A percentile compares a stretch with the other conserved stretches of the same genome.
phyloP scores from a whole-genome alignment of 2,797 vertebrate genomes.

The Sebastes alutus region DNA sequence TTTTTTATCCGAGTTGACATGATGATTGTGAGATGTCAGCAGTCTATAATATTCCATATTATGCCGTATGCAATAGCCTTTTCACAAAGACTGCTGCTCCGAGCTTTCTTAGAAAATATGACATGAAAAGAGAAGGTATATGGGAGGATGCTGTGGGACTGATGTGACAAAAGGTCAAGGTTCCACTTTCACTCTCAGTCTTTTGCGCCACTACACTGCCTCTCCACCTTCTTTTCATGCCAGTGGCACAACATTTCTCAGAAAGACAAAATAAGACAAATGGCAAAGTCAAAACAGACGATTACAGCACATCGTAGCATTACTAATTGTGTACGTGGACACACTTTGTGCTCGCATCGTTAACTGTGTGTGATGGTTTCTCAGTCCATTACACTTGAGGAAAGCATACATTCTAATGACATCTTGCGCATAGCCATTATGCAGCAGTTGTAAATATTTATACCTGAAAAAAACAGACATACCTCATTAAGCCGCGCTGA shows the following conservation, averaged over 20 bases:
- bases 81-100: neutral
- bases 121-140: neutral
- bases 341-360: conserved; percentile 52
- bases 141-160: neutral
- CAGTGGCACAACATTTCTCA: neutral
- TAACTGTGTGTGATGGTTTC: conserved; percentile 59
- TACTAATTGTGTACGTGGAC: conserved; percentile 61
- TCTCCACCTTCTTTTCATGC: neutral
- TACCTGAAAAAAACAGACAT: conserved; percentile 60
- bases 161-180: conserved; percentile 17
- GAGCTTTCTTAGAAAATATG: neutral
- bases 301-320: conserved; percentile 50
- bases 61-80: neutral
- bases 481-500: conserved; percentile 60
- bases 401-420: conserved; percentile 60
- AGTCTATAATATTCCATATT: neutral
- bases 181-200: neutral
- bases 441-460: conserved; percentile 71
- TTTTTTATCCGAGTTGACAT: conserved; percentile 25
- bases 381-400: conserved; percentile 66
- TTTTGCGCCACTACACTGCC: neutral
- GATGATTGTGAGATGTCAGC: neutral
- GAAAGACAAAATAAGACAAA: conserved; percentile 29
- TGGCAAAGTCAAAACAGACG: conserved; percentile 30
- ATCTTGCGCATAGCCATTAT: conserved; percentile 48